Percentiles rank a stretch among this genome's conserved stretches.
These are phyloP conservation scores for Rhinella marina DNA, from an alignment of 2,797 vertebrate genomes.

Conservation along the genomic window DNA sequence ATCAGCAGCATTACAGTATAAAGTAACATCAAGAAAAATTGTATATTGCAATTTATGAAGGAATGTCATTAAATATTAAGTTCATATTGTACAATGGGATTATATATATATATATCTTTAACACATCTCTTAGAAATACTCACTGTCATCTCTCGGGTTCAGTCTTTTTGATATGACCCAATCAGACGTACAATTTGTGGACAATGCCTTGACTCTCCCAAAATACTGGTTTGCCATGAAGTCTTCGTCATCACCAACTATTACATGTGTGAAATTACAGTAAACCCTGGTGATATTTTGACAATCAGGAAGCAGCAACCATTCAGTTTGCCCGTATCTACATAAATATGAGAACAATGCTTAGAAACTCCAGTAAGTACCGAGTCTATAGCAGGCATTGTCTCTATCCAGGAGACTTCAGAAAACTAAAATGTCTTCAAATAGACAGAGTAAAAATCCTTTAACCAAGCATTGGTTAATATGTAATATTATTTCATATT, in stretches of 20 bases:
- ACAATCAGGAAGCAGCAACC: conserved; percentile 71
- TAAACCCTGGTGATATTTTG: conserved; percentile 68
- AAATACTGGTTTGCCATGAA: conserved; percentile 68
- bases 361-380: neutral
- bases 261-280: conserved; percentile 74
- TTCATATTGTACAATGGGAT: neutral
- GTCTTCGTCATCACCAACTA: conserved; percentile 59
- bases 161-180: conserved; percentile 70
- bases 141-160: conserved; percentile 70
- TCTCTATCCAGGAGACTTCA: neutral
- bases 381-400: neutral
- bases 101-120: too few relatives aligned
- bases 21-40: neutral
- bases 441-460: too few relatives aligned
- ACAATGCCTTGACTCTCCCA: conserved; percentile 66
- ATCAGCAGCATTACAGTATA: neutral
- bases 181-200: conserved; percentile 5
- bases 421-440: neutral
- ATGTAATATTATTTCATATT: too few relatives aligned
- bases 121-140: conserved; percentile 57
- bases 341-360: neutral
- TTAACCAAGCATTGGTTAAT: too few relatives aligned
- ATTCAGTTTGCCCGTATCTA: conserved; percentile 74
- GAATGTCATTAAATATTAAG: neutral
- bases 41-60: too few relatives aligned